A percentile compares a stretch with the other conserved stretches of the same genome.
Evolutionary conservation across 2,797 vertebrate species (phyloP).

Genomic region (Australoheros facetus): DNA sequence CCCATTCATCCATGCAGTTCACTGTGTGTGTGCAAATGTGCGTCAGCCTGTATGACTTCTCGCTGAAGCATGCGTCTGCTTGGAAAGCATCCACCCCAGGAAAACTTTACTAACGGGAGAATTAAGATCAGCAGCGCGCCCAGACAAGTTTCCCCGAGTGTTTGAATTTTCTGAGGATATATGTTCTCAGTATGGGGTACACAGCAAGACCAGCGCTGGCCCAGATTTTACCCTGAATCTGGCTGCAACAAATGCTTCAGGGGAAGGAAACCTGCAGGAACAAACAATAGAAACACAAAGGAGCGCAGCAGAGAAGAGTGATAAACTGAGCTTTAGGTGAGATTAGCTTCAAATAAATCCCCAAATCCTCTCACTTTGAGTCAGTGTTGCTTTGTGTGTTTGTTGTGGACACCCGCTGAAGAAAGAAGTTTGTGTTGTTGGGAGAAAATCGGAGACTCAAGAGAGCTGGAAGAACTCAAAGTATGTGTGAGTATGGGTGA

Average conservation of each 20-base stretch:
- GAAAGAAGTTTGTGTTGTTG: slow-evolving; percentile 11
- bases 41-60: slow-evolving; percentile 9
- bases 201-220: not conserved
- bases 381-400: not conserved
- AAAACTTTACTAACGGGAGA: slow-evolving; percentile 16
- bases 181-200: not conserved
- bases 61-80: slow-evolving; percentile 37
- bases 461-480: not conserved
- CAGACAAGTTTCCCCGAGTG: slow-evolving; percentile 40
- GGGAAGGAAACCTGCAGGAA: not conserved
- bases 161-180: slow-evolving; percentile 29
- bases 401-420: no score
- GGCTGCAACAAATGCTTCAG: not conserved
- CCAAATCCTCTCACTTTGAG: not conserved
- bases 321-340: not conserved
- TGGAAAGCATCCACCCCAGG: slow-evolving; percentile 23
- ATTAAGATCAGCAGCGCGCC: slow-evolving; percentile 28
- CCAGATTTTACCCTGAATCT: slow-evolving; percentile 29
- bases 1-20: slow-evolving; percentile 26
- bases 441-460: not conserved
- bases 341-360: not conserved
- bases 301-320: not conserved
- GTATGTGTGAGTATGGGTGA: slow-evolving; percentile 10
- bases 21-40: slow-evolving; percentile 24
- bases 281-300: not conserved